Evolutionary conservation across 2,888 invertebrate genomes (phyloP).

Genomic region (Scotopteryx bipunctaria): DNA sequence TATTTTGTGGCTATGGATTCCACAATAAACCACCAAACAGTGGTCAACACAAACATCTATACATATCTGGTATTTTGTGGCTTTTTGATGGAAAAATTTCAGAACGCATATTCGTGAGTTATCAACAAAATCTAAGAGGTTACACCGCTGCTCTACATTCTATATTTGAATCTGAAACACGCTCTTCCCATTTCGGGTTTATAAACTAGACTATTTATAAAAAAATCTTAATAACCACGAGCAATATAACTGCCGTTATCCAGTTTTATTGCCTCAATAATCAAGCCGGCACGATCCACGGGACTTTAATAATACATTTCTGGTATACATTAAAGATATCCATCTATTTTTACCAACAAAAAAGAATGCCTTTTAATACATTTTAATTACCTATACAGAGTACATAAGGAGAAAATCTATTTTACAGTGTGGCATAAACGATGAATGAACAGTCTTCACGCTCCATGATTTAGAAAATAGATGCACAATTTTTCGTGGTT

Average conservation of each 20-base stretch:
- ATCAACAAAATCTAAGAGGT: no score
- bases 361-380: constrained; percentile 40
- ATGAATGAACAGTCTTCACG: constrained; percentile 64
- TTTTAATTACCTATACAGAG: constrained; percentile 31
- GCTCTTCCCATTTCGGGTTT: constrained; percentile 53
- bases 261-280: constrained; percentile 60
- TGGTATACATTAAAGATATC: constrained; percentile 37
- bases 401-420: constrained; percentile 32
- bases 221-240: constrained; percentile 44
- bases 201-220: constrained; percentile 59
- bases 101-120: no score
- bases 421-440: constrained; percentile 53
- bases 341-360: constrained; percentile 2
- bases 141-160: constrained; percentile 36
- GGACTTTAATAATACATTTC: constrained; percentile 56
- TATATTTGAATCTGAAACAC: constrained; percentile 49
- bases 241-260: constrained; percentile 54
- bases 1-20: constrained; percentile 62
- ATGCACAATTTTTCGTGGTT: constrained; percentile 74
- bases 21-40: constrained; percentile 42
- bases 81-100: background rate
- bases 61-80: constrained; percentile 1
- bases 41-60: constrained; percentile 9
- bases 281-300: constrained; percentile 58
- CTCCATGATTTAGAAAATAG: constrained; percentile 69